phyloP scores from a whole-genome alignment of 2,888 invertebrate species.

The Andrena hattorfiana region DNA sequence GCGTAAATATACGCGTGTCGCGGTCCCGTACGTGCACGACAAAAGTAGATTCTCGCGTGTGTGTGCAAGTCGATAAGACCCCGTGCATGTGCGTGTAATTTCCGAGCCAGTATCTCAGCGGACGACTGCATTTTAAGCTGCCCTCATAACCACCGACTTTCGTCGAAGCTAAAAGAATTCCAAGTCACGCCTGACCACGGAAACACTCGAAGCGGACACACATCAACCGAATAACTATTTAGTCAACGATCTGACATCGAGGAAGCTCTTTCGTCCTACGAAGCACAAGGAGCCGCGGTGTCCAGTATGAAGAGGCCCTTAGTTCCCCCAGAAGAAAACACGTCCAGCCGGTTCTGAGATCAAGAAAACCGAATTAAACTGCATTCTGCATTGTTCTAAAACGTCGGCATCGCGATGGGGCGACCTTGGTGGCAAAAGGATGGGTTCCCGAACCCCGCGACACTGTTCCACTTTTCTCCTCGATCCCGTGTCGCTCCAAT shows the following conservation, averaged over 20 bases:
- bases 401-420: constrained; percentile 30
- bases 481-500: neutral
- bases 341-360: constrained; percentile 75
- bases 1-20: constrained; percentile 26
- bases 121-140: constrained; percentile 46
- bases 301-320: constrained; percentile 50
- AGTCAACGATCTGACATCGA: neutral
- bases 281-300: neutral
- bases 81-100: constrained; percentile 54
- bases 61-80: constrained; percentile 36
- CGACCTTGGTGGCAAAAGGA: constrained; percentile 61
- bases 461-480: neutral
- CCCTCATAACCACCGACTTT: constrained; percentile 28
- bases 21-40: constrained; percentile 9
- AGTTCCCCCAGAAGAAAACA: constrained; percentile 69
- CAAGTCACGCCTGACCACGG: neutral
- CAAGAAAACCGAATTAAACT: constrained; percentile 71
- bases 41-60: neutral
- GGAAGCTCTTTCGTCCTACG: neutral
- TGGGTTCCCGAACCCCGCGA: neutral
- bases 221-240: neutral
- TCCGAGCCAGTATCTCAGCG: constrained; percentile 48
- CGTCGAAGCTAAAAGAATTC: neutral
- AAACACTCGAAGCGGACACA: neutral
- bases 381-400: constrained; percentile 75